These are phyloP conservation scores for Macaria liturata DNA, from an alignment of 2,888 invertebrate species.

Conservation along the genomic window DNA sequence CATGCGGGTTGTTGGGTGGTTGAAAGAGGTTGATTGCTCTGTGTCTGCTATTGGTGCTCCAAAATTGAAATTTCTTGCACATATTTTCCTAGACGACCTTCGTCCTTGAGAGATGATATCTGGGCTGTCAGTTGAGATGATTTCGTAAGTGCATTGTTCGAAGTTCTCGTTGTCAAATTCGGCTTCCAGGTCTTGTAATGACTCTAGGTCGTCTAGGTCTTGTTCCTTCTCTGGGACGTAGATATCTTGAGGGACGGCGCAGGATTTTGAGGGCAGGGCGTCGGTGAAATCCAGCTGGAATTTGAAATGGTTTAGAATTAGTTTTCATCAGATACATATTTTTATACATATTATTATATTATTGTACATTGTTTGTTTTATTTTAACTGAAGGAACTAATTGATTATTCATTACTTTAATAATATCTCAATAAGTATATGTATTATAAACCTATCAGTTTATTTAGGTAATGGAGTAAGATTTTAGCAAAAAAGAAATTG, in stretches of 20 bases:
- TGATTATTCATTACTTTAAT: too few species aligned
- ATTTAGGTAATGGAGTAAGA: too few species aligned
- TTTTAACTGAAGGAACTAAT: too few species aligned
- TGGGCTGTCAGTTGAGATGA: slow-evolving; percentile 77
- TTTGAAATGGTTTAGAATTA: slow-evolving; percentile 1
- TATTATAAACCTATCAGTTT: too few species aligned
- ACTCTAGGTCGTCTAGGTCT: slow-evolving; percentile 60
- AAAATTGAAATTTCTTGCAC: slow-evolving; percentile 65
- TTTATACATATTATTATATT: too few species aligned
- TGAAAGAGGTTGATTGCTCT: slow-evolving; percentile 72
- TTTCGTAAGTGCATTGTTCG: slow-evolving; percentile 76
- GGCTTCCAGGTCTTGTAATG: slow-evolving; percentile 72
- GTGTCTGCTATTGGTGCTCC: slow-evolving; percentile 70
- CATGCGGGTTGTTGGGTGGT: slow-evolving; percentile 66
- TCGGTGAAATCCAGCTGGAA: slow-evolving; percentile 71
- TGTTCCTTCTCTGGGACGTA: slow-evolving; percentile 43
- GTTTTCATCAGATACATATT: too few species aligned
- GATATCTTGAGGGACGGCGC: slow-evolving; percentile 42
- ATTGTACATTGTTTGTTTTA: too few species aligned
- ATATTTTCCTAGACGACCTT: slow-evolving; percentile 56
- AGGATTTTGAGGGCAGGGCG: slow-evolving; percentile 46
- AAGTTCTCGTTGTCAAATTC: slow-evolving; percentile 71
- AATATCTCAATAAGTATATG: too few species aligned
- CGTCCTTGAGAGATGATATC: slow-evolving; percentile 72
- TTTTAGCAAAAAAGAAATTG: too few species aligned